Evolutionary conservation across 2,888 invertebrate species (phyloP).

Genomic region (Drosophila vallismaia): DNA sequence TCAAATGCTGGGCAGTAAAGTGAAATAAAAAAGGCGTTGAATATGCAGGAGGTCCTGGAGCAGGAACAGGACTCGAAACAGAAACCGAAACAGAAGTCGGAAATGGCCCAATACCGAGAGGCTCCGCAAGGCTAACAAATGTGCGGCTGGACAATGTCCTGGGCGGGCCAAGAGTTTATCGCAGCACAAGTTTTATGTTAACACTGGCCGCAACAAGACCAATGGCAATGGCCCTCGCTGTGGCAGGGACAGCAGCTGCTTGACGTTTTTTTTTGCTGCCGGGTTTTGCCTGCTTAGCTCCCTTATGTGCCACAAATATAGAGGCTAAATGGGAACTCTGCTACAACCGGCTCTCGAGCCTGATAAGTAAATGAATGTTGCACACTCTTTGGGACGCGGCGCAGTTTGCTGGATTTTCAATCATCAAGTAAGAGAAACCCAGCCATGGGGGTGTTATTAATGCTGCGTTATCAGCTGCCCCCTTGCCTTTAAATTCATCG

Average conservation of each 20-base stretch:
- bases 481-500: slow-evolving; percentile 54
- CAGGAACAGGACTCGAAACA: background rate
- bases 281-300: slow-evolving; percentile 51
- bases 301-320: slow-evolving; percentile 67
- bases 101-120: slow-evolving; percentile 7
- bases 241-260: slow-evolving; percentile 27
- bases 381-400: slow-evolving; percentile 37
- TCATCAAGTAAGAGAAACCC: slow-evolving; percentile 50
- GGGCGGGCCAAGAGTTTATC: slow-evolving; percentile 62
- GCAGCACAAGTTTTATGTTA: slow-evolving; percentile 48
- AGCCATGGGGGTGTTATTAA: slow-evolving; percentile 62
- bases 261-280: slow-evolving; percentile 11
- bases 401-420: slow-evolving; percentile 64
- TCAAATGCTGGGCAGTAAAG: slow-evolving; percentile 34
- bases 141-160: slow-evolving; percentile 49
- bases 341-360: slow-evolving; percentile 18
- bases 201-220: slow-evolving; percentile 47
- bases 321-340: slow-evolving; percentile 7
- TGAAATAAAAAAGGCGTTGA: slow-evolving; percentile 46
- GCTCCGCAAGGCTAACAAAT: slow-evolving; percentile 32
- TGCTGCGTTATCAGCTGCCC: slow-evolving; percentile 63
- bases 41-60: slow-evolving; percentile 47
- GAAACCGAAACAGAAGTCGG: slow-evolving; percentile 5
- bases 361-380: slow-evolving; percentile 61
- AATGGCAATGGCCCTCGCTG: slow-evolving; percentile 17